Evolutionary conservation across 2,888 invertebrate genomes (phyloP).

Genomic region (Drosophila kuntzei): DNA sequence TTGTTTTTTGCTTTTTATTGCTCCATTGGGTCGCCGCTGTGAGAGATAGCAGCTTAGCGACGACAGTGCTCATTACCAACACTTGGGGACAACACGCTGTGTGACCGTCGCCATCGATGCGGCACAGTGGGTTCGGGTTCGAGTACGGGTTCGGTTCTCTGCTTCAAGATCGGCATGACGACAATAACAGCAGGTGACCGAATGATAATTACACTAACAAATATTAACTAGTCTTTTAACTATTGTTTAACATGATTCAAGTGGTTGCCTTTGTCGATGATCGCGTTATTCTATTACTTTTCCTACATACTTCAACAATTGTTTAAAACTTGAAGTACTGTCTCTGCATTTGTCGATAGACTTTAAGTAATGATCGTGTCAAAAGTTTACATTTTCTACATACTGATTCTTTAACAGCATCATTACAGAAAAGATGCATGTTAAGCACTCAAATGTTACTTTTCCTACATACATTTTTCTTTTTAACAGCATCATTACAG

Average conservation of each 20-base stretch:
- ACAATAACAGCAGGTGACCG: neutral
- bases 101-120: slow-evolving; percentile 13
- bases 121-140: slow-evolving; percentile 22
- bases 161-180: neutral
- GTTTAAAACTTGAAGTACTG: too few relatives aligned
- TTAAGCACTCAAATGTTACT: too few relatives aligned
- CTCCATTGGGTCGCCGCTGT: slow-evolving; percentile 32
- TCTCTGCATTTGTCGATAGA: too few relatives aligned
- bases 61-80: slow-evolving; percentile 21
- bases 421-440: too few relatives aligned
- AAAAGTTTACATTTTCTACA: too few relatives aligned
- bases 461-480: too few relatives aligned
- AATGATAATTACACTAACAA: neutral
- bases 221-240: too few relatives aligned
- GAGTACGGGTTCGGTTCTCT: too few relatives aligned
- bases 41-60: slow-evolving; percentile 46
- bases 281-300: neutral
- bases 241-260: neutral
- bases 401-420: too few relatives aligned
- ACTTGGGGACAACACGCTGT: slow-evolving; percentile 29
- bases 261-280: neutral
- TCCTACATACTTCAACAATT: too few relatives aligned
- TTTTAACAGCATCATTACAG: neutral
- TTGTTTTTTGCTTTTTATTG: slow-evolving; percentile 29
- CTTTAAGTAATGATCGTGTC: too few relatives aligned